Percentiles rank a stretch among this genome's conserved stretches.
Evolutionary conservation across 2,888 invertebrate species (phyloP).

Genomic region (Drosophila mimica): DNA sequence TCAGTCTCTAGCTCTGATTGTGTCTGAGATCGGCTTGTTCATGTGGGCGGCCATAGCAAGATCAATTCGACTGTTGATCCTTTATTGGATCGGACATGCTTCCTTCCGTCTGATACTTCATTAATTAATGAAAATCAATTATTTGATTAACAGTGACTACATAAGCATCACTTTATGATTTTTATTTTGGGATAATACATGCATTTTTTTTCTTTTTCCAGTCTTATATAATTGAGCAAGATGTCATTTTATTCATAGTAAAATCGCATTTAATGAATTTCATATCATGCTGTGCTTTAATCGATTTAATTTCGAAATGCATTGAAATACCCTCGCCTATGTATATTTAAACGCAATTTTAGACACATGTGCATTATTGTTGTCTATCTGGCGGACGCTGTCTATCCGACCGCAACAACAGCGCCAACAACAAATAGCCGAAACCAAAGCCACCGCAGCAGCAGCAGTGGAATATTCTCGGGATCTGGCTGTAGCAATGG

Average conservation of each 20-base stretch:
- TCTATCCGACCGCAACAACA: conserved; percentile 76
- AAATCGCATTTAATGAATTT: background rate
- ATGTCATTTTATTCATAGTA: background rate
- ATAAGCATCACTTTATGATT: background rate
- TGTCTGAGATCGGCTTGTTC: background rate
- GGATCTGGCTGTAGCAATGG: conserved; percentile 35
- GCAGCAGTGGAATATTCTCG: conserved; percentile 46
- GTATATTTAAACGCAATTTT: conserved; percentile 80
- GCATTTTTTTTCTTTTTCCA: background rate
- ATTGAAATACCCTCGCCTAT: conserved; percentile 40
- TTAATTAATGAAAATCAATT: background rate
- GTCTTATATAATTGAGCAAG: background rate
- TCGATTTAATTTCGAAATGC: background rate
- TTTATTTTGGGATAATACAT: background rate
- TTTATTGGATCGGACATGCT: background rate
- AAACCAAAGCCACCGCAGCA: conserved; percentile 74
- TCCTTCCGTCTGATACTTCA: background rate
- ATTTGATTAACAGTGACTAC: background rate
- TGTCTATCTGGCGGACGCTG: conserved; percentile 75
- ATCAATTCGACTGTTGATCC: background rate
- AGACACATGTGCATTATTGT: conserved; percentile 80
- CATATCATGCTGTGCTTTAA: background rate
- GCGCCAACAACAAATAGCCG: conserved; percentile 71
- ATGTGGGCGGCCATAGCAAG: background rate
- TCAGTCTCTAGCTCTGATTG: background rate